phyloP scores from a whole-genome alignment of 2,113 vertebrate species.

The Cricetomys ansorgei region DNA sequence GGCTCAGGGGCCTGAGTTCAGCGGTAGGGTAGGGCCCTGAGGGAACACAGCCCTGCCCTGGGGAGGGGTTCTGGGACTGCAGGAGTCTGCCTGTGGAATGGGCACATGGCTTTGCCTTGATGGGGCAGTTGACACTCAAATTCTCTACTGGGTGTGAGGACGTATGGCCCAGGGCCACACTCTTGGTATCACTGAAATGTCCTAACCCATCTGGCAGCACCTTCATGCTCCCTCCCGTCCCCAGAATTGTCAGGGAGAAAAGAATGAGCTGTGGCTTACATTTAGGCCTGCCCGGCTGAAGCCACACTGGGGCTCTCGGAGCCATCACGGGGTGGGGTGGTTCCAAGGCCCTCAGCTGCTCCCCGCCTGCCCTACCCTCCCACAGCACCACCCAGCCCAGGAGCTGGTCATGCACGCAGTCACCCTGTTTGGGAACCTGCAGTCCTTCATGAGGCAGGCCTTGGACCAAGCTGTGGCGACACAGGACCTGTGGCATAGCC shows the following conservation, averaged over 20 bases:
- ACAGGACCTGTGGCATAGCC: slow-evolving; percentile 82
- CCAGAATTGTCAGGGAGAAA: background rate
- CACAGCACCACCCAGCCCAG: slow-evolving; percentile 28
- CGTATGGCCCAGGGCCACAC: background rate
- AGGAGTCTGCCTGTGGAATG: background rate
- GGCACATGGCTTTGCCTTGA: background rate
- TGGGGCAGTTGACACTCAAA: background rate
- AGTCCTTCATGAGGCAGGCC: slow-evolving; percentile 81
- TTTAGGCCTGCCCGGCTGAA: background rate
- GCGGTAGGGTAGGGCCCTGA: no score
- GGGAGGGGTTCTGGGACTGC: background rate
- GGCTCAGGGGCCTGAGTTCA: background rate
- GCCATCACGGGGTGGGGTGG: background rate
- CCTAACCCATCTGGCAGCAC: background rate
- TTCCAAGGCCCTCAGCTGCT: background rate
- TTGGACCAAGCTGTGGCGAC: slow-evolving; percentile 86
- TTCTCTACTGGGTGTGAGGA: background rate
- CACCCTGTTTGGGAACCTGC: slow-evolving; percentile 77
- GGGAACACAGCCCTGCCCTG: background rate
- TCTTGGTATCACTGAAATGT: background rate
- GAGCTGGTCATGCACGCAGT: slow-evolving; percentile 32
- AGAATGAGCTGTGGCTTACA: background rate
- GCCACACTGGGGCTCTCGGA: background rate
- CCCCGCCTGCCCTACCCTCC: background rate
- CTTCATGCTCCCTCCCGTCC: accelerated